Base-by-base conservation (phyloP, 2,113 vertebrate genomes). In the Cervus canadensis region DNA sequence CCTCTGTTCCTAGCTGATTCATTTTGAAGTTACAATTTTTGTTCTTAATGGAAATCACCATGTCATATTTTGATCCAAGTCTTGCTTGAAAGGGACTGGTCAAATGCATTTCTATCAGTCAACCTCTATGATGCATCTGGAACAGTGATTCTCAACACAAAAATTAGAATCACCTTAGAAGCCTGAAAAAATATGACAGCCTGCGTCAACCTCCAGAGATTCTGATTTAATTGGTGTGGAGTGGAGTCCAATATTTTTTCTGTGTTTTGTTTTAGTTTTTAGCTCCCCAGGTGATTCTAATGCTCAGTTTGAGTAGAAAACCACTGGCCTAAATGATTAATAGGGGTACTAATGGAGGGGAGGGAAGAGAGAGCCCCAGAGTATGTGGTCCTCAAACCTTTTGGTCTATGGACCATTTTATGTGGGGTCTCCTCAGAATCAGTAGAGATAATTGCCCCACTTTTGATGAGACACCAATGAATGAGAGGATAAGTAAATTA, bases 271-370 rank as follows among this genome's bases (percentile, higher is more conserved):
- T 83, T 59, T 83, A 33, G 9, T 92, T 82, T 82, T 89, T 28
- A 25, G 36, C 17, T 98, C 95, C 82, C 82, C 54, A 57, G 78
- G 87, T 96, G 78, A 94, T 87, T 95, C 89, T 97, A 96, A 96
- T 84, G 93, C 87, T 97, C 83, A 94, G 7, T 45, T 93, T 64
- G 56, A 97, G 94, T 89, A 93, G 91, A 96, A 97, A 97, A 94
- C 62, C 71, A 95, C 45, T 98, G 98, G 93, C 83, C 97, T 98
- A 95, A 83, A 98, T 97, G 97, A 98, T 97, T 97, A 97, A 98
- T 96, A 95, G 91, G 88, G 45, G 56, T 93, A 78, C 71, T 98
- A 97, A 94, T 95, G 86, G 62, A 95, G 28, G 45, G 33, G 48
- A 96, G 64, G 56, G 17, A 43, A 59, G 67, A 97, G 36, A 89